Percentiles rank a stretch among this genome's conserved stretches.
phyloP scores from a whole-genome alignment of 2,113 vertebrate genomes.

The Strix uralensis region DNA sequence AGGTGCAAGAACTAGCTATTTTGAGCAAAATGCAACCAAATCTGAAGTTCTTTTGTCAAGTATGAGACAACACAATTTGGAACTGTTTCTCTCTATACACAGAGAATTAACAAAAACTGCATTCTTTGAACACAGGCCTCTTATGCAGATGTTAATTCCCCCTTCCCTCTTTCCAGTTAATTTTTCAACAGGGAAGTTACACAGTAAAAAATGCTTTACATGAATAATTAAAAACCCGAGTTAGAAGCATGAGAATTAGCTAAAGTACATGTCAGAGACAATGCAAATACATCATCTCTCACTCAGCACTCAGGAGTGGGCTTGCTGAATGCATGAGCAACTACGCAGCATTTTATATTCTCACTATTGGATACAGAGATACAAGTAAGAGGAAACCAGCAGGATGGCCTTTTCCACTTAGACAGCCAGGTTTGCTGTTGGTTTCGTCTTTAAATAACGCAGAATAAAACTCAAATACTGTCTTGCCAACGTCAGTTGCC shows the following conservation, averaged over 20 bases:
- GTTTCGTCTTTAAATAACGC: not conserved
- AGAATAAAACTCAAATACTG: not conserved
- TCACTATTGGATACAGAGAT: not conserved
- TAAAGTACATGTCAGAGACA: not conserved
- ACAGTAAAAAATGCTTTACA: not conserved
- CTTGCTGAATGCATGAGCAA: not conserved
- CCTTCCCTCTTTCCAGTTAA: not conserved
- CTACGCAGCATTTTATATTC: not conserved
- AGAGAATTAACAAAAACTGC: not conserved
- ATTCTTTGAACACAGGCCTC: not conserved
- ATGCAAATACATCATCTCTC: not conserved
- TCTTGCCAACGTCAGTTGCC: not conserved
- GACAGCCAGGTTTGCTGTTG: not conserved
- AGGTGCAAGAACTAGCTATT: not conserved
- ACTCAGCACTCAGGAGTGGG: not conserved
- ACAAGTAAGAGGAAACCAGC: not conserved
- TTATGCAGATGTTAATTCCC: not conserved
- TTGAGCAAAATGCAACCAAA: not conserved
- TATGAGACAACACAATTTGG: not conserved
- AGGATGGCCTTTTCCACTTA: not conserved
- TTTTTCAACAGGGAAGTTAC: not conserved
- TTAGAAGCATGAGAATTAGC: not conserved
- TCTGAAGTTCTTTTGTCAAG: not conserved
- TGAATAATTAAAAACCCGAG: not conserved
- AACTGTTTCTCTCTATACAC: not conserved